phyloP scores from a whole-genome alignment of 2,888 invertebrate species.

The Meghimatium bilineatum region DNA sequence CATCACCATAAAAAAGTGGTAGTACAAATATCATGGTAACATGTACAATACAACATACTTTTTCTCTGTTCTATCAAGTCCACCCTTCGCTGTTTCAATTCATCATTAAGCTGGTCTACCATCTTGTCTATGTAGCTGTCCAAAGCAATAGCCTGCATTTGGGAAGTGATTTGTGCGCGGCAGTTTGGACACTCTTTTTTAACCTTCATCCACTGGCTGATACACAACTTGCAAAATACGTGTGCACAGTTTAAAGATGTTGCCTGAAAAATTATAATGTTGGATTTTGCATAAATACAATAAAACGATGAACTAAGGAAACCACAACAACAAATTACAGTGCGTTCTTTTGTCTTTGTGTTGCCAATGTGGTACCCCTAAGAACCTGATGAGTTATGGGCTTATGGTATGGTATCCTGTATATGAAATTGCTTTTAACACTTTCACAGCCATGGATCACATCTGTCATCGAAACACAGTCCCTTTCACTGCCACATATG shows the following conservation, averaged over 20 bases:
- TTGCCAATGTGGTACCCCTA: too few species aligned
- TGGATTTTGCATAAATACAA: neutral
- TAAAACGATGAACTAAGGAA: neutral
- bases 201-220: constrained; percentile 84
- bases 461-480: too few species aligned
- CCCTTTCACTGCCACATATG: too few species aligned
- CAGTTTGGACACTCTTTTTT: constrained; percentile 86
- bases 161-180: constrained; percentile 74
- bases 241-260: constrained; percentile 86
- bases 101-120: constrained; percentile 82
- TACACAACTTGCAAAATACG: constrained; percentile 86
- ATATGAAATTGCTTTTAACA: too few species aligned
- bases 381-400: too few species aligned
- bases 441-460: too few species aligned
- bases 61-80: constrained; percentile 79
- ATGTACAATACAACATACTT: constrained; percentile 58
- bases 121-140: constrained; percentile 86
- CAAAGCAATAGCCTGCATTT: constrained; percentile 79
- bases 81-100: constrained; percentile 81
- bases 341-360: too few species aligned
- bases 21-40: neutral
- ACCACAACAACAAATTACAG: neutral
- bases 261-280: constrained; percentile 78
- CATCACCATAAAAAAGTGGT: neutral
- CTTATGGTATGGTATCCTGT: too few species aligned